phyloP scores from a whole-genome alignment of 1,140 invertebrate species.

The Drosophila miranda region DNA sequence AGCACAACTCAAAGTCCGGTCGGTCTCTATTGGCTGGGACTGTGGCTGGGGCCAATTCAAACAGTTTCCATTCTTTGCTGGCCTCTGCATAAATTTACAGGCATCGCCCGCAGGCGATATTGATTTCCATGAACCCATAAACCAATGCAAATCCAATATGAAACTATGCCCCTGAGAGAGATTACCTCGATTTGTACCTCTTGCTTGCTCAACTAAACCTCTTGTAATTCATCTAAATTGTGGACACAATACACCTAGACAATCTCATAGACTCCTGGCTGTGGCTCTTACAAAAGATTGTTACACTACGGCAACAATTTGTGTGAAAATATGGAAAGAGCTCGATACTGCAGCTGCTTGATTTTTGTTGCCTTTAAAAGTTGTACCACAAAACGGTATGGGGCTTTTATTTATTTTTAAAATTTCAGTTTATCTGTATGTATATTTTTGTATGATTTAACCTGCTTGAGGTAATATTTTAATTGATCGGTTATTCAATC shows the following conservation, averaged over 20 bases:
- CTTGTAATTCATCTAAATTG: slow-evolving; percentile 37
- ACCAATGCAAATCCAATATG: slow-evolving; percentile 42
- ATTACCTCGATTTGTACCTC: slow-evolving; percentile 34
- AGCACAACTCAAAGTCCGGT: slow-evolving; percentile 24
- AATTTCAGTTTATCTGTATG: no score
- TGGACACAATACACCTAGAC: slow-evolving; percentile 3
- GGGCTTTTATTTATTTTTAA: no score
- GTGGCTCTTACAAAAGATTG: slow-evolving; percentile 12
- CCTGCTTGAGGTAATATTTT: no score
- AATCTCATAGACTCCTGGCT: neutral
- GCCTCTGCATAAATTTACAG: slow-evolving; percentile 38
- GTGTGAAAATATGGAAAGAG: neutral
- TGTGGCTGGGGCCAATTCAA: slow-evolving; percentile 12
- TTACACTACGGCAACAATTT: slow-evolving; percentile 1
- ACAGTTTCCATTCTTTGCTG: slow-evolving; percentile 37
- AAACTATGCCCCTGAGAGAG: slow-evolving; percentile 51
- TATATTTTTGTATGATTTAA: no score
- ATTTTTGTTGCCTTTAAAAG: slow-evolving; percentile 19
- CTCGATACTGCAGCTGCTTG: no score
- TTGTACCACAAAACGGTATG: neutral
- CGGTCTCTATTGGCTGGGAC: slow-evolving; percentile 21
- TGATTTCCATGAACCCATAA: slow-evolving; percentile 40
- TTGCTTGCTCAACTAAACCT: slow-evolving; percentile 31
- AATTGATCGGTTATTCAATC: no score
- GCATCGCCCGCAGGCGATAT: slow-evolving; percentile 29